phyloP scores from a whole-genome alignment of 2,797 vertebrate species.

The Sebastes goodei region DNA sequence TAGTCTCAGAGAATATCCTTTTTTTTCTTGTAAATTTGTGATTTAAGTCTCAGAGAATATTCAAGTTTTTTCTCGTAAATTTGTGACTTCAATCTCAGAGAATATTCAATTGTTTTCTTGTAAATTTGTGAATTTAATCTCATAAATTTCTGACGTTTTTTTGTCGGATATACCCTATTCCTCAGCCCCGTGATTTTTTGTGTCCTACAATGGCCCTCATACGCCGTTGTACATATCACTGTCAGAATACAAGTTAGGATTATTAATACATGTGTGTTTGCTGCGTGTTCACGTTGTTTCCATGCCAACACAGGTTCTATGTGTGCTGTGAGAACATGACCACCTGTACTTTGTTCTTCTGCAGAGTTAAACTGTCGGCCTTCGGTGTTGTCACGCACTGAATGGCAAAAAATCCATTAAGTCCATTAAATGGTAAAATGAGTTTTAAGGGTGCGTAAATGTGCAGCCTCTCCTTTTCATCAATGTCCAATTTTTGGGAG shows the following conservation, averaged over 20 bases:
- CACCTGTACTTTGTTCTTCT: background rate
- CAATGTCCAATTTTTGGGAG: background rate
- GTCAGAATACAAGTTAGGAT: background rate
- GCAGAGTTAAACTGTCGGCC: background rate
- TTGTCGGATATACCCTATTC: too few relatives aligned
- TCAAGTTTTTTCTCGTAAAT: too few relatives aligned
- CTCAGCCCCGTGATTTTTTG: too few relatives aligned
- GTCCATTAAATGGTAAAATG: slow-evolving; percentile 48
- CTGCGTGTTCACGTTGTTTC: background rate
- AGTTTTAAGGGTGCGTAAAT: slow-evolving; percentile 13
- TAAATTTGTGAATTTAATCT: too few relatives aligned
- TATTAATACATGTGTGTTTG: background rate
- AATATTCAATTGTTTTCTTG: too few relatives aligned
- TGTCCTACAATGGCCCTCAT: too few relatives aligned
- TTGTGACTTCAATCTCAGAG: too few relatives aligned
- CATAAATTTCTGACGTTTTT: too few relatives aligned
- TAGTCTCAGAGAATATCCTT: too few relatives aligned
- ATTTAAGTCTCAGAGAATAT: background rate
- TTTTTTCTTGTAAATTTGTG: too few relatives aligned
- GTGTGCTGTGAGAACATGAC: background rate
- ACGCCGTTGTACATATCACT: too few relatives aligned
- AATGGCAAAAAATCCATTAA: slow-evolving; percentile 31
- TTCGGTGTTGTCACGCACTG: background rate
- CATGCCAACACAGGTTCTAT: background rate
- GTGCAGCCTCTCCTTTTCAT: slow-evolving; percentile 20